Percentiles rank a stretch among this genome's conserved stretches.
Conservation (phyloP, 53 echinoderm and acorn worm genomes). For the Echinarachnius parma region DNA sequence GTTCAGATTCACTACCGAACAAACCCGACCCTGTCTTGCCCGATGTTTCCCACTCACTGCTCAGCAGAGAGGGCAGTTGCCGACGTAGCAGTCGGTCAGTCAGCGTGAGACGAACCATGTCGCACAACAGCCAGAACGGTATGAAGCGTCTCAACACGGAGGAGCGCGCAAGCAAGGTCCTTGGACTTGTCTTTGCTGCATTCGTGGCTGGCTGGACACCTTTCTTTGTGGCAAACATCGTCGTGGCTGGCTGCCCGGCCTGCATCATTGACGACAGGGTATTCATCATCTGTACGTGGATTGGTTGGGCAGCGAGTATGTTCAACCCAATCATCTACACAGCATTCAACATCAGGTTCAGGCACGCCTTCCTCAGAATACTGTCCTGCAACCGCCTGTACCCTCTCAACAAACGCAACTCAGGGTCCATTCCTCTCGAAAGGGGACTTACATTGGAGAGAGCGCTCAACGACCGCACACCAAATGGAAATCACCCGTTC, state of each 20-base stretch:
- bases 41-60: neutral
- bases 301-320: constrained; percentile 84
- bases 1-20: constrained; percentile 9
- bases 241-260: constrained; percentile 38
- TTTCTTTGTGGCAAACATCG: constrained; percentile 69
- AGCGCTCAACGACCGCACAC: too few relatives aligned
- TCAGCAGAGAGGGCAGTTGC: neutral
- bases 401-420: too few relatives aligned
- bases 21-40: neutral
- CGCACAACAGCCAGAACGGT: constrained; percentile 9
- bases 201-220: constrained; percentile 85
- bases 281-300: constrained; percentile 71
- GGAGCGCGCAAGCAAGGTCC: constrained; percentile 73
- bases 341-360: constrained; percentile 69
- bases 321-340: constrained; percentile 86
- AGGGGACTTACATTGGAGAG: too few relatives aligned
- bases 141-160: constrained; percentile 58
- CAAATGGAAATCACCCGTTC: too few relatives aligned
- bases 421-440: too few relatives aligned
- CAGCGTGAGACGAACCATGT: constrained; percentile 6
- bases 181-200: constrained; percentile 67
- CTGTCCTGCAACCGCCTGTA: constrained; percentile 43
- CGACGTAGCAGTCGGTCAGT: neutral
- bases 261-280: constrained; percentile 28
- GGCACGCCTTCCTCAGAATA: constrained; percentile 59